Conservation (phyloP, 2,797 vertebrate genomes). For the Pristis pectinata region DNA sequence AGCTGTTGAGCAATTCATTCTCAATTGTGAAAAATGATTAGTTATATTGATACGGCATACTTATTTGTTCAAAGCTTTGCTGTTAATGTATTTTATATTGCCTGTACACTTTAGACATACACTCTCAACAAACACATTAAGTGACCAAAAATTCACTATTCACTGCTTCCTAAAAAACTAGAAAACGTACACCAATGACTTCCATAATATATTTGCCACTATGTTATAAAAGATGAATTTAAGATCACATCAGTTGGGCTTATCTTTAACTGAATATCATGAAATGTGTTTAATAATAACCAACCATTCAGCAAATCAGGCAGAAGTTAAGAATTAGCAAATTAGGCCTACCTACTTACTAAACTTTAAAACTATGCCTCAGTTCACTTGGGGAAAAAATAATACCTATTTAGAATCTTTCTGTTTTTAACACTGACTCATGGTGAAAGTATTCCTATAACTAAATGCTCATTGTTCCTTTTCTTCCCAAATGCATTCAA, state of each 20-base stretch:
- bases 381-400: not conserved
- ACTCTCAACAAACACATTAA: not conserved
- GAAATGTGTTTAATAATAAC: not conserved
- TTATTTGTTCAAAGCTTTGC: slow-evolving; percentile 44
- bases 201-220: not conserved
- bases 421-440: not conserved
- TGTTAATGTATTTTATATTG: not conserved
- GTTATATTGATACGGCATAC: slow-evolving; percentile 52
- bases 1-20: slow-evolving; percentile 55
- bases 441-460: not conserved
- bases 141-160: not conserved
- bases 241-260: not conserved
- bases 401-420: not conserved
- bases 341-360: not conserved
- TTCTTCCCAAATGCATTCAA: not conserved
- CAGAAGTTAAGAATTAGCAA: not conserved
- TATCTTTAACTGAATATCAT: not conserved
- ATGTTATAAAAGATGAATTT: not conserved
- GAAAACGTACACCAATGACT: not conserved
- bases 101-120: not conserved
- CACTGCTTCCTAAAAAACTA: not conserved
- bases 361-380: not conserved
- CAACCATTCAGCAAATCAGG: not conserved
- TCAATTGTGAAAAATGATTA: slow-evolving; percentile 56
- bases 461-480: not conserved